Evolutionary conservation across 2,797 vertebrate genomes (phyloP), one percentile per base, ranked within the genome.

Genomic region (Phrynocephalus guinanensis): DNA sequence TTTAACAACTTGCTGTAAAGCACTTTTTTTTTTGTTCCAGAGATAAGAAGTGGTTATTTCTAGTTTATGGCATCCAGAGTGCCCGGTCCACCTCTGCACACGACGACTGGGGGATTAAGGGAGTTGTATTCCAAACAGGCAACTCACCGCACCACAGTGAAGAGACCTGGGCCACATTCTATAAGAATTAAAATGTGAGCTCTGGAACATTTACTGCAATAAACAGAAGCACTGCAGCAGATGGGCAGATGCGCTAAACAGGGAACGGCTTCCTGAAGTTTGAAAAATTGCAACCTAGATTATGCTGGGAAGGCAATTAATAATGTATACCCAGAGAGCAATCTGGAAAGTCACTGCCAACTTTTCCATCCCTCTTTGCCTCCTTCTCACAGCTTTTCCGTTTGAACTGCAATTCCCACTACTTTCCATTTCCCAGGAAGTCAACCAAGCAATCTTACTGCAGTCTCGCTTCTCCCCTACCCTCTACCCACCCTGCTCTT

Each of bases 251-350:
- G 22, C 38, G 26, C 28, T 86, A 48, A 16, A 81, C 30, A 26
- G 20, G 9, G 24, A 80, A 38, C 80, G 68, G 38, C 33, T 63
- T 86, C 28, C 68, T 73, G 52, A 63, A 80, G 56, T 30, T 78
- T 73, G 72, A 86, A 81, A 66, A 73, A 48, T 73, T 16, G 76
- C 50, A 38, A 11, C 48, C 30, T 79, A 68, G n/a, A 30, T 33
- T 50, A 68, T 18, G 70, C 50, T 33, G 44, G 63, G 66, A 80
- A 73, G 70, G 78, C 15, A 11, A 44, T 86, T 38, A 26, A 63
- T 86, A 30, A 86, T 66, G 52, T 86, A 28, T 33, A n/a, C 30
- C 52, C 77, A 81, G 52, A 8, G 33, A 66, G 70, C 70, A 81
- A 33, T 63, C 70, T 66, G 52, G 30, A 9, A 72, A 80, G 78